Base-by-base conservation (phyloP, 2,888 invertebrate species). In the Ephialtes manifestator region DNA sequence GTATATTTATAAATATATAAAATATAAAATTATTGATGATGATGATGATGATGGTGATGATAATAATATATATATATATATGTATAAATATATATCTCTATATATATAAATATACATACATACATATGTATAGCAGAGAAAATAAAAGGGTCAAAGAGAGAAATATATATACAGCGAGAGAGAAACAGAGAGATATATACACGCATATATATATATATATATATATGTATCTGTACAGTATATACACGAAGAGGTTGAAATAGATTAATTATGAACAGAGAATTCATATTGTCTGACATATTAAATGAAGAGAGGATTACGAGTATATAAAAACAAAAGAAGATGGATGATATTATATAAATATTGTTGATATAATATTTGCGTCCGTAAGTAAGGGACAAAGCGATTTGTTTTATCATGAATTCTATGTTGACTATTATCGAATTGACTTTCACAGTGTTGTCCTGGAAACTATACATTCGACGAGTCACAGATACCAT, bases 1-100 rank as follows among this genome's bases (percentile, higher is more conserved):
- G 93, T 94, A 94, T 92, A 93, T 93, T 93, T 93, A 93, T 93
- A 93, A 93, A 93, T 93, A 93, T 90, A 88, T 89, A 91, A 88
- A 31, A 80, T 65, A 24, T 51, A 74, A 74, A 13, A 89, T 88
- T 89, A 92, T 90, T 91, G 90, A 91, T 85, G 80, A 89, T 84
- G 67, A 75, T 67, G 76, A 39, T 39, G 35, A 39, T 39, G 35
- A 39, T 8, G 35, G 5, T 31, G 31, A 31, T 31, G 31, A 31
- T 31, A 31, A 84, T 83, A 76, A 77, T 76, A 84, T n/a, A 90
- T 87, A 89, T 89, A 91, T 88, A 68, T 68, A 74, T 74, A 81
- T n/a, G n/a, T n/a, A n/a, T n/a, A n/a, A n/a, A n/a, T n/a, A n/a
- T n/a, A n/a, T n/a, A n/a, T n/a, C n/a, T n/a, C n/a, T n/a, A n/a